A percentile compares a stretch with the other conserved stretches of the same genome.
Conservation (phyloP, 2,113 vertebrate species). For the Oryzias melastigma region DNA sequence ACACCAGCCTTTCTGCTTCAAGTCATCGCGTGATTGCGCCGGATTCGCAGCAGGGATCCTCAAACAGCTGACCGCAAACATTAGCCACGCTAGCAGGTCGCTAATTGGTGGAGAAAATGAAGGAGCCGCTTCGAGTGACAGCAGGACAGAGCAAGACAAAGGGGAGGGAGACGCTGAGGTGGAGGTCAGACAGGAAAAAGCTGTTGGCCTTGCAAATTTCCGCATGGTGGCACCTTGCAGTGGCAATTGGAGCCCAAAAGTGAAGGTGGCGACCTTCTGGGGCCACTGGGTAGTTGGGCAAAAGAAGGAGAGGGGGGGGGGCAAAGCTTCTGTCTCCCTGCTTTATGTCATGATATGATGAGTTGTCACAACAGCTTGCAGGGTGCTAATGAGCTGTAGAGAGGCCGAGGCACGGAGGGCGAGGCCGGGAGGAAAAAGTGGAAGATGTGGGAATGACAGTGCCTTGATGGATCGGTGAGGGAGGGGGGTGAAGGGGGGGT, state of each 20-base stretch:
- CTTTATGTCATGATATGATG: conserved; percentile 81
- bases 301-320: conserved; percentile 1
- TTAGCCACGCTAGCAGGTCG: neutral
- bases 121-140: conserved; percentile 51
- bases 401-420: conserved; percentile 49
- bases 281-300: conserved; percentile 43
- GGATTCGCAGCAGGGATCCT: neutral
- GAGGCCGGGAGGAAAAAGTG: conserved; percentile 29
- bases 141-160: conserved; percentile 52
- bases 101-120: conserved; percentile 40
- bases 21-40: conserved; percentile 6
- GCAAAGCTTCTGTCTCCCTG: conserved; percentile 60
- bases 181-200: conserved; percentile 69
- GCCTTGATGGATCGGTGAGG: conserved; percentile 74
- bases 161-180: conserved; percentile 39
- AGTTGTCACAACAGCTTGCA: conserved; percentile 78
- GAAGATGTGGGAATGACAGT: conserved; percentile 66
- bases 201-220: conserved; percentile 74
- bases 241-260: conserved; percentile 77
- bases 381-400: conserved; percentile 79
- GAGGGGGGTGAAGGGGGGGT: conserved; percentile 39
- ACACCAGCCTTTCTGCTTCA: conserved; percentile 2
- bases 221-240: conserved; percentile 73
- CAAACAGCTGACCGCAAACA: neutral
- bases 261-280: conserved; percentile 74